These are phyloP conservation scores for Brachyptera risi DNA, from an alignment of 2,888 invertebrate species.

Conservation along the genomic window DNA sequence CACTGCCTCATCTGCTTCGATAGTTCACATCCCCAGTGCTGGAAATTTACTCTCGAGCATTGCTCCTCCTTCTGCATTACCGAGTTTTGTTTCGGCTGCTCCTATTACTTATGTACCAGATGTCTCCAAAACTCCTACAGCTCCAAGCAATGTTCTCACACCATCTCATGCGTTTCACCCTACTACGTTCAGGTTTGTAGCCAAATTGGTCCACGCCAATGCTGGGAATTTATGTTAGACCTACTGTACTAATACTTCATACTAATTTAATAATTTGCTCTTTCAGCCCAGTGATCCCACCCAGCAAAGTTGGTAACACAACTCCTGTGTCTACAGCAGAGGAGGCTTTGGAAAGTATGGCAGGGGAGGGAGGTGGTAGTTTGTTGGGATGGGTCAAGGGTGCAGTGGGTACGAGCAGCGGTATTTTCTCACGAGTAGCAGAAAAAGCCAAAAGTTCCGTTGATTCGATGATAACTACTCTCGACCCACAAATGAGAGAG, in stretches of 20 bases:
- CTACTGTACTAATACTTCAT: background rate
- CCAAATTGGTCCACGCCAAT: too few relatives aligned
- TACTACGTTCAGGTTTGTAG: slow-evolving; percentile 43
- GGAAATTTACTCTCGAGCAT: slow-evolving; percentile 63
- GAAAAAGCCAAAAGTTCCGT: slow-evolving; percentile 76
- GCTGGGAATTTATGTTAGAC: too few relatives aligned
- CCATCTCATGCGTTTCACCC: slow-evolving; percentile 40
- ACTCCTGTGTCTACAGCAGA: slow-evolving; percentile 40
- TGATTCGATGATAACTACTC: slow-evolving; percentile 79
- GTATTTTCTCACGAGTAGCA: slow-evolving; percentile 62
- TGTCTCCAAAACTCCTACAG: background rate
- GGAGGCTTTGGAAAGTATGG: slow-evolving; percentile 41
- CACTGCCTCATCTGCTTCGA: slow-evolving; percentile 44
- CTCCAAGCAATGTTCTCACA: background rate
- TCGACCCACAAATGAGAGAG: slow-evolving; percentile 88
- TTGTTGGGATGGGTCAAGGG: slow-evolving; percentile 66
- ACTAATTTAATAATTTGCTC: background rate
- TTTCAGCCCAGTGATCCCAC: slow-evolving; percentile 51
- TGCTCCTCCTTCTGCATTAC: slow-evolving; percentile 64
- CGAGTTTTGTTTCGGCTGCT: slow-evolving; percentile 58
- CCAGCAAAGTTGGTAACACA: slow-evolving; percentile 49
- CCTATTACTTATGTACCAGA: slow-evolving; percentile 30
- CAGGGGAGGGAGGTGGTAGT: slow-evolving; percentile 53
- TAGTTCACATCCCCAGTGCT: slow-evolving; percentile 41
- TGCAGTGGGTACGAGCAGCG: slow-evolving; percentile 53